Evolutionary conservation across 2,113 vertebrate genomes (phyloP).

Genomic region (Dinomys branickii): DNA sequence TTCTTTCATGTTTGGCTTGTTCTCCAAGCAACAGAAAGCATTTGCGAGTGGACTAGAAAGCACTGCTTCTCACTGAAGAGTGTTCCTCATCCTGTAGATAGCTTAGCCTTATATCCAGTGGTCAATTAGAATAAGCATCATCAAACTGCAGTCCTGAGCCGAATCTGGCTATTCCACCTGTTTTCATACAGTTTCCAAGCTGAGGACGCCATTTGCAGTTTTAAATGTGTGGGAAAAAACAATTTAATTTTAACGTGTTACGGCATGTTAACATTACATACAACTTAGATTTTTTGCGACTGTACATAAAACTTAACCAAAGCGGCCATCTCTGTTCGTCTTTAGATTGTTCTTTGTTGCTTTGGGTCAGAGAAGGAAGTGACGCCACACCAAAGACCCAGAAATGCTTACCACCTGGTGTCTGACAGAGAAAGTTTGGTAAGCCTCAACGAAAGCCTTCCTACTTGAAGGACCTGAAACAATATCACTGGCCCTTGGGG

Average conservation of each 20-base stretch:
- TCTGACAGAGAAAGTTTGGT: not conserved
- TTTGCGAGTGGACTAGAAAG: rapidly evolving
- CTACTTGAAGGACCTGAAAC: not conserved
- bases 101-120: rapidly evolving
- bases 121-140: not conserved
- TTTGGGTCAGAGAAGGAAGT: not conserved
- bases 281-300: not conserved
- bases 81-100: rapidly evolving
- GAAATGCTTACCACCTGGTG: not conserved
- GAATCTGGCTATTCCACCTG: rapidly evolving
- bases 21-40: not conserved
- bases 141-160: rapidly evolving
- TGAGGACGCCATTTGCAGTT: not conserved
- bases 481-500: rapidly evolving
- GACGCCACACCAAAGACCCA: rapidly evolving
- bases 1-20: too few relatives aligned
- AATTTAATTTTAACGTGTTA: not conserved
- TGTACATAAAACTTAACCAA: not conserved
- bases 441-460: rapidly evolving
- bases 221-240: not conserved
- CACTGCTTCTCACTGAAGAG: rapidly evolving
- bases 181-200: not conserved
- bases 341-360: not conserved
- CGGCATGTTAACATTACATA: not conserved
- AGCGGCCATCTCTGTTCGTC: rapidly evolving